Conservation (phyloP, 2,113 vertebrate genomes). For the Stegostoma tigrinum region DNA sequence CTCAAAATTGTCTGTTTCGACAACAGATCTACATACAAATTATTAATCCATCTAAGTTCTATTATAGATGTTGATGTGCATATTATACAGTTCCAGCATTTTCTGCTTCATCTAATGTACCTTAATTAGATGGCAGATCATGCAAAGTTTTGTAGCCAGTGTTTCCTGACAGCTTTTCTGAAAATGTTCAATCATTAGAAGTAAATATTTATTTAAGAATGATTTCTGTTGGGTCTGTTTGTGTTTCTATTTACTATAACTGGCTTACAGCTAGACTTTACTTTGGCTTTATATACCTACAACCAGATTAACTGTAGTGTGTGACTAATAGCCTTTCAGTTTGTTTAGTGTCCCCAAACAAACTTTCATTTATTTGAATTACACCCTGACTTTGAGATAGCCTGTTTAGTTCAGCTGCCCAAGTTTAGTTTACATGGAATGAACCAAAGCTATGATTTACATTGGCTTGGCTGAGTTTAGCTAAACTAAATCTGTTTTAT, state of each 20-base stretch:
- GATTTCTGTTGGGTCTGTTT: neutral
- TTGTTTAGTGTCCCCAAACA: neutral
- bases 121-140: neutral
- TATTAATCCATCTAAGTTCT: neutral
- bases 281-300: neutral
- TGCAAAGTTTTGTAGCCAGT: neutral
- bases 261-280: slow-evolving; percentile 2
- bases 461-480: slow-evolving; percentile 19
- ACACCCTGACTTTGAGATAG: neutral
- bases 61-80: neutral
- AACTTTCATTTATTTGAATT: slow-evolving; percentile 5
- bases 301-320: neutral
- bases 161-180: neutral
- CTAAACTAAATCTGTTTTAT: neutral
- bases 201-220: neutral
- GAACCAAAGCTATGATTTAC: slow-evolving; percentile 14
- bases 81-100: neutral
- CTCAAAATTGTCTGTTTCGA: neutral
- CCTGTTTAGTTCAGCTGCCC: neutral
- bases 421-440: neutral
- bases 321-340: neutral
- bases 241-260: neutral
- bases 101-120: neutral
- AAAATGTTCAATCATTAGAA: neutral
- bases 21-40: neutral